Evolutionary conservation across 2,888 invertebrate species (phyloP), one percentile per base, ranked within the genome.

Genomic region (Ichneumoninae sp.): DNA sequence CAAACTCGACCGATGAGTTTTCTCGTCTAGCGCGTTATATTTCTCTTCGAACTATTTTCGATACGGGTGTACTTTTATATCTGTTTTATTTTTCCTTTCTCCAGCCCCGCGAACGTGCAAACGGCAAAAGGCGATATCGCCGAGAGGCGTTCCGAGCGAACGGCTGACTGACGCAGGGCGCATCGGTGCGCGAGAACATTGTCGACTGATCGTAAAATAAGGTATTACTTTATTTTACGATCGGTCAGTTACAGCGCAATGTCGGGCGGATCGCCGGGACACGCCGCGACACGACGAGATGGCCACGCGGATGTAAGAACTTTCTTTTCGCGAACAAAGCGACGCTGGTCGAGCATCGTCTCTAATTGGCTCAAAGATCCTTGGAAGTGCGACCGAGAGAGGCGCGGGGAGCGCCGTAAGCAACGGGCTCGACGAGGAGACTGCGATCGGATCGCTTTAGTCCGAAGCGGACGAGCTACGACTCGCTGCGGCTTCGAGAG

Each of bases 81-180:
- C 68, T 16, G 16, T 77, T 44, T 63, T 22, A 47, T 78, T 73
- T 70, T 50, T 69, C 60, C 63, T 74, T 65, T 19, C 40, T 33
- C 70, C 22, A 2, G 1, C 40, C 40, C 40, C 52, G 54, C 77
- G 19, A n/a, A 36, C 57, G 71, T 36, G 71, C 54, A 26, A 71
- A 57, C 57, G 65, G 69, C 47, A 76, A 83, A 76, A 76, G 75
- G 75, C 80, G 75, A 80, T 83, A 80, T 71, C 36, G 60, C 40
- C 26, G 60, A 19, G 13, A 57, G n/a, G 4, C 40, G 54, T 36
- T 60, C 44, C 63, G 44, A 47, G 69, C 44, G 57, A 65, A 47
- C 26, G 54, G 54, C 52, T 47, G 76, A 75, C 52, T 65, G 52
- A 74, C 52, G 36, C 36, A 22, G 22, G 16, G 36, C 16, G 30